phyloP scores from a whole-genome alignment of 2,113 vertebrate genomes.

The Hemicordylus capensis region DNA sequence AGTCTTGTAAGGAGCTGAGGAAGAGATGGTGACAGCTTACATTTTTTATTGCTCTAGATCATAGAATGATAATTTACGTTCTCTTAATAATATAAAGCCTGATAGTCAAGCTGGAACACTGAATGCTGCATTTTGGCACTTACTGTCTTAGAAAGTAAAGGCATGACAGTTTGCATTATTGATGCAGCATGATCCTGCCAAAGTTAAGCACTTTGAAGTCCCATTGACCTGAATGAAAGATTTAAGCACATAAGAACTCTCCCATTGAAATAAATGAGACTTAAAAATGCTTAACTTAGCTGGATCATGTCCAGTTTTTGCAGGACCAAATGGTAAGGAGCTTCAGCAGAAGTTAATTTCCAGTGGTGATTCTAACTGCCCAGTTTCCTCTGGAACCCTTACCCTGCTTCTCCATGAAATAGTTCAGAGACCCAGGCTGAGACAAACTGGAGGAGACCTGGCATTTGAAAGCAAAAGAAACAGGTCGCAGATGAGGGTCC shows the following conservation, averaged over 20 bases:
- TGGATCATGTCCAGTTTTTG: not conserved
- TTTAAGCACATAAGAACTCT: not conserved
- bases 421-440: not conserved
- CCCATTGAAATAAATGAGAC: not conserved
- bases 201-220: not conserved
- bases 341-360: not conserved
- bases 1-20: slow-evolving; percentile 46
- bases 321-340: not conserved
- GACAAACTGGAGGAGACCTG: not conserved
- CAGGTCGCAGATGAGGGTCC: no score
- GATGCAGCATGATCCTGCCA: not conserved
- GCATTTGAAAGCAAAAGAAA: no score
- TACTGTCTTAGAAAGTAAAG: not conserved
- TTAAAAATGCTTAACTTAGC: not conserved
- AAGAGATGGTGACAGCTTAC: slow-evolving; percentile 56
- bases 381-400: not conserved
- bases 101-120: slow-evolving; percentile 29
- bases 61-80: slow-evolving; percentile 52
- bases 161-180: not conserved
- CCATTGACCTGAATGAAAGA: not conserved
- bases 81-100: slow-evolving; percentile 49
- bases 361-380: not conserved
- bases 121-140: slow-evolving; percentile 27
- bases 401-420: not conserved
- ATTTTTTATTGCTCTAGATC: slow-evolving; percentile 59